Evolutionary conservation across 2,797 vertebrate genomes (phyloP).

Genomic region (Siniperca obscura): DNA sequence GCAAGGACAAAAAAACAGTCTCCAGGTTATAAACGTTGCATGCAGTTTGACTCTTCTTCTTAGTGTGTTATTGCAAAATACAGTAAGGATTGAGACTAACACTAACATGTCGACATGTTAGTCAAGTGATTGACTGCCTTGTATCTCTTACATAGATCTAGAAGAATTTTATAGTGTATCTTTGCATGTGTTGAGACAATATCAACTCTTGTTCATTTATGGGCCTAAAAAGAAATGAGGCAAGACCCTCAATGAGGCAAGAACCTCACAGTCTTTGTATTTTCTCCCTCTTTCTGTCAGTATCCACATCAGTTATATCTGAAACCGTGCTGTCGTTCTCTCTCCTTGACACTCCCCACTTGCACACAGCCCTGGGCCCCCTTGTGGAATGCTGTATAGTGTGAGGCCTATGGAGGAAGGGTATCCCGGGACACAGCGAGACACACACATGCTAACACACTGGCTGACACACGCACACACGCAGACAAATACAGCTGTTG

Average conservation of each 20-base stretch:
- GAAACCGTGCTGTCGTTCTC: constrained; percentile 59
- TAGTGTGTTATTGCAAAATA: not conserved
- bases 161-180: constrained; percentile 6
- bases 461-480: constrained; percentile 40
- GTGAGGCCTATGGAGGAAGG: constrained; percentile 83
- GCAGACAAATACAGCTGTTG: constrained; percentile 85
- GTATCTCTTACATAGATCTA: constrained; percentile 2
- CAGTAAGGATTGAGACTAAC: not conserved
- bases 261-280: constrained; percentile 24
- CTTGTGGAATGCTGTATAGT: constrained; percentile 85
- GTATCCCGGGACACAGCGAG: constrained; percentile 84
- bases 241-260: constrained; percentile 13
- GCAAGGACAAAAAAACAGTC: constrained; percentile 11
- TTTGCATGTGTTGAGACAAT: constrained; percentile 9
- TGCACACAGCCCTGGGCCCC: constrained; percentile 74
- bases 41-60: not conserved
- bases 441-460: constrained; percentile 22
- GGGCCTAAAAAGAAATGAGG: constrained; percentile 26
- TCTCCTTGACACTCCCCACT: constrained; percentile 77
- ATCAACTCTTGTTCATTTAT: constrained; percentile 21
- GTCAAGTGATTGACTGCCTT: not conserved
- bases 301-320: constrained; percentile 61
- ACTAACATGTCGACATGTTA: not conserved
- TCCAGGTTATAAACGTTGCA: constrained; percentile 13
- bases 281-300: constrained; percentile 30